A percentile compares a stretch with the other conserved stretches of the same genome.
Conservation (phyloP, 2,888 invertebrate genomes). For the Coremacera marginata region DNA sequence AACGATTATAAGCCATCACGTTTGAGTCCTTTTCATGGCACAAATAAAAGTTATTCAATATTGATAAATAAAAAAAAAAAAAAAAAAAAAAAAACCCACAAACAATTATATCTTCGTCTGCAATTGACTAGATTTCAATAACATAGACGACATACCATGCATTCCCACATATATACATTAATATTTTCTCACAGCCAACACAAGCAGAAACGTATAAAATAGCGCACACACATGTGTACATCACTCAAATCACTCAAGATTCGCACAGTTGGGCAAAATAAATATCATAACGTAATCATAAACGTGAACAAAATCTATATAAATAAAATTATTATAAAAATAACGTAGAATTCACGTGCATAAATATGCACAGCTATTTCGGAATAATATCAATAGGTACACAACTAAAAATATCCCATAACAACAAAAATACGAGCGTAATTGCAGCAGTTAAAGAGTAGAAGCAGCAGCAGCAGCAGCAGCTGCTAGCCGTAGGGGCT, state of each 20-base stretch:
- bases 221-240: too few relatives aligned
- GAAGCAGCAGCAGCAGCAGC: conserved; percentile 12
- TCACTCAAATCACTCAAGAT: too few relatives aligned
- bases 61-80: neutral
- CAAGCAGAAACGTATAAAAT: too few relatives aligned
- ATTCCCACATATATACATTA: neutral
- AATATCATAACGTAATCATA: conserved; percentile 6
- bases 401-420: conserved; percentile 14
- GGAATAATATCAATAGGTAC: neutral
- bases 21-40: neutral
- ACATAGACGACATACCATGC: neutral
- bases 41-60: neutral
- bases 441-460: neutral
- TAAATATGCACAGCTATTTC: neutral
- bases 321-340: conserved; percentile 2
- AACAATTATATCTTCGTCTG: neutral
- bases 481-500: conserved; percentile 4
- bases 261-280: neutral
- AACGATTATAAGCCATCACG: neutral
- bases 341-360: conserved; percentile 10
- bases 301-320: conserved; percentile 2
- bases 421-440: neutral
- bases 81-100: neutral
- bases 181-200: neutral
- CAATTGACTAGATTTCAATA: conserved; percentile 9